Base-by-base conservation (phyloP, 2,113 vertebrate genomes). In the Salvelinus namaycush region DNA sequence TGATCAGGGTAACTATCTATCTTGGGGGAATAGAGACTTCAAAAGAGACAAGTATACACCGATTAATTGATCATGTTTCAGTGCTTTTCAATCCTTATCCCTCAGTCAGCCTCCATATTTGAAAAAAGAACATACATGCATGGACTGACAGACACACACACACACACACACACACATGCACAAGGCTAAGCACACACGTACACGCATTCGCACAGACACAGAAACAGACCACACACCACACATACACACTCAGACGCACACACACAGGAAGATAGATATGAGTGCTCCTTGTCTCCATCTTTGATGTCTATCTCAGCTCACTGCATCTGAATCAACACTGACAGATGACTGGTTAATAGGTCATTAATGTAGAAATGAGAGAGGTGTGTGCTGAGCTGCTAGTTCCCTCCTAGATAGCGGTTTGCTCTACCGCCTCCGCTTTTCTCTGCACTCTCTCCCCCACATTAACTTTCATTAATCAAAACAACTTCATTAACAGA, bases 281-380 rank as follows among this genome's bases (percentile, higher is more conserved):
- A 65, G 22, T 3, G 22, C 26, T 22, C 22, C 62, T 67, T 31
- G 65, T 27, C 67, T 68, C 18, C 14, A 34, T 34, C 14, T 68
- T 12, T 48, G 39, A 26, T 20, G 22, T 51, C 60, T 65, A 9
- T 0, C 11, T 12, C 13, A 31, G 72, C n/a, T 13, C n/a, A 11
- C 29, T 67, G 65, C 5, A 67, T 67, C 27, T 39, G 73, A 66
- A 78, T 57, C 67, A n/a, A 49, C 65, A 34, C n/a, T 66, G 31
- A 48, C 73, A 84, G 73, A 75, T 60, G 73, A 76, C 12, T 60
- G 72, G 51, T 79, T 79, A 76, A 76, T n/a, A 70, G 76, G 62
- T 80, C 72, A 70, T 84, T 79, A 84, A 80, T 69, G 81, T 75
- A 67, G 60, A 88, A 86, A 86, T 76, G 72, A 74, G 73, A 72